Evolutionary conservation across 1,140 invertebrate species (phyloP), one percentile per base, ranked within the genome.

Genomic region (Nylanderia fulva): DNA sequence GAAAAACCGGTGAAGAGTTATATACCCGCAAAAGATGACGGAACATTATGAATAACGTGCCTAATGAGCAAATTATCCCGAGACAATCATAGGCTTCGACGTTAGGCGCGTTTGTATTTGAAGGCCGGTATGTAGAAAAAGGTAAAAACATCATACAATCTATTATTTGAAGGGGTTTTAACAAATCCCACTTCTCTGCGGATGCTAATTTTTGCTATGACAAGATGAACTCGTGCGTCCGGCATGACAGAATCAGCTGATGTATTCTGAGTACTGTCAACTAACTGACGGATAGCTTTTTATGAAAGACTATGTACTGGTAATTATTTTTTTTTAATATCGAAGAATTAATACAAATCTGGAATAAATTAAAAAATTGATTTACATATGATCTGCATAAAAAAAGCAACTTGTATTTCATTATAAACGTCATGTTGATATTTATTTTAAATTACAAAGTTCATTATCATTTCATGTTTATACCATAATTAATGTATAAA

Each of bases 121-220:
- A 82, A 82, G 52, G 36, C 11, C 36, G 36, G 42, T 8, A 9
- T 9, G 7, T 71, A 48, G 7, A 58, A 80, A 48, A 80, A 80
- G 71, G 36, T 80, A 15, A 58, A 8, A 71, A 80, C 24, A 36
- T 58, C 77, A 72, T 45, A 80, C 58, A 71, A 80, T 69, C 18
- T 42, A 68, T 29, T 58, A 29, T 48, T 56, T 56, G 48, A 80
- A 48, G 1, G 11, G 0, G 18, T 71, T 39, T 71, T 58, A 29
- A 39, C 21, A 48, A 61, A 13, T 56, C 24, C 68, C 6, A n/a
- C 36, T 71, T 13, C 4, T 66, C 9, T 33, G 36, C 7, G 68
- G 8, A 52, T 8, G 54, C 54, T n/a, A 6, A 58, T 42, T 54
- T 29, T n/a, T 11, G 18, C 1, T 54, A 18, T 27, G n/a, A 79